Conservation (phyloP, 2,888 invertebrate genomes). For the Osedax frankpressi region DNA sequence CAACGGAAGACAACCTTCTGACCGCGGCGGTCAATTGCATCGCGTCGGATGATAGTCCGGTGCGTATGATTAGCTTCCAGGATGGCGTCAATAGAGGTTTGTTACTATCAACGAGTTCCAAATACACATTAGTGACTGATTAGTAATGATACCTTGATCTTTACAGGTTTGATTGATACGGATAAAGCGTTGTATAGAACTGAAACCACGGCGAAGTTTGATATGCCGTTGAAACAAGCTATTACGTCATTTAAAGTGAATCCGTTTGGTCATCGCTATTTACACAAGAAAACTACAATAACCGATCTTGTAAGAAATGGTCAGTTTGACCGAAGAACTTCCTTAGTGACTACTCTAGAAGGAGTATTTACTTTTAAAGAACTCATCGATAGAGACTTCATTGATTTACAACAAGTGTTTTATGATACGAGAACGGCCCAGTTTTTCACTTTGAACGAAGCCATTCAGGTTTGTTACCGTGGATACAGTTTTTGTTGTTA, state of each 20-base stretch:
- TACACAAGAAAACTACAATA: neutral
- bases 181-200: neutral
- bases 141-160: too few species aligned
- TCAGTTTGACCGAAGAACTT: constrained; percentile 67
- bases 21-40: neutral
- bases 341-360: too few species aligned
- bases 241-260: neutral
- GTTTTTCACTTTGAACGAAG: constrained; percentile 41
- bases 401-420: constrained; percentile 21
- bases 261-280: neutral
- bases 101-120: too few species aligned
- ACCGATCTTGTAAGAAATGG: constrained; percentile 40
- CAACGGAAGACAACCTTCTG: neutral
- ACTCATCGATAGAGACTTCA: constrained; percentile 16
- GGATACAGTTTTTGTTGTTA: neutral
- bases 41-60: neutral
- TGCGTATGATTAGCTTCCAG: neutral
- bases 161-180: neutral
- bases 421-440: constrained; percentile 18
- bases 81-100: neutral
- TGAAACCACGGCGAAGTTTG: neutral
- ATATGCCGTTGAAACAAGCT: neutral
- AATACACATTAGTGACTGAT: too few species aligned
- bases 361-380: constrained; percentile 20
- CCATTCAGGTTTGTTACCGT: constrained; percentile 52